These are phyloP conservation scores for Bagarius yarrelli DNA, from an alignment of 2,113 vertebrate genomes.

Conservation along the genomic window DNA sequence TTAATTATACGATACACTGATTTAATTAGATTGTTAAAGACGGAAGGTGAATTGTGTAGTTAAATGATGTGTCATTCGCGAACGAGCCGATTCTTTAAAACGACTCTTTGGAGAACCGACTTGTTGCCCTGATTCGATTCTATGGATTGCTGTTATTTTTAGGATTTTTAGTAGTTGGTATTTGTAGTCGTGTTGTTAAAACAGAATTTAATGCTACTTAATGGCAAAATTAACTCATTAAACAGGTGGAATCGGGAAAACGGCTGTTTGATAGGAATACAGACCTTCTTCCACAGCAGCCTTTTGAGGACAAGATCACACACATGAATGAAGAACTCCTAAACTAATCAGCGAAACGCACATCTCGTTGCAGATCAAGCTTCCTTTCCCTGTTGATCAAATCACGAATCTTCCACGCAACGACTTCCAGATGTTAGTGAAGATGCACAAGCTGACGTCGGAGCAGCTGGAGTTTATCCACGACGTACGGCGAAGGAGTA, in stretches of 20 bases:
- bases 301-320: too few species aligned
- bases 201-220: too few species aligned
- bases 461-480: slow-evolving; percentile 99
- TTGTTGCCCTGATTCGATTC: too few species aligned
- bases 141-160: too few species aligned
- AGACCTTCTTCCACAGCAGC: too few species aligned
- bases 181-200: too few species aligned
- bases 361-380: slow-evolving; percentile 85
- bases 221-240: too few species aligned
- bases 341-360: slow-evolving; percentile 17
- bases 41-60: neutral
- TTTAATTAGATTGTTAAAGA: neutral
- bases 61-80: neutral
- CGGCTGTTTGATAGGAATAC: too few species aligned
- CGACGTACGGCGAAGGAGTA: slow-evolving; percentile 91
- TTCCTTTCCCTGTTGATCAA: slow-evolving; percentile 98
- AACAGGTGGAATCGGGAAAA: too few species aligned
- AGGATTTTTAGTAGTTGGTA: neutral
- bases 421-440: slow-evolving; percentile 99
- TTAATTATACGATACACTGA: neutral
- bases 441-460: slow-evolving; percentile 99
- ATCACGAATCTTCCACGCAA: slow-evolving; percentile 99
- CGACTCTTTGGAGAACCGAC: neutral
- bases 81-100: neutral
- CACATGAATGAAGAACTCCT: too few species aligned